Conservation (phyloP, 2,888 invertebrate species). For the Polydesmus complanatus region DNA sequence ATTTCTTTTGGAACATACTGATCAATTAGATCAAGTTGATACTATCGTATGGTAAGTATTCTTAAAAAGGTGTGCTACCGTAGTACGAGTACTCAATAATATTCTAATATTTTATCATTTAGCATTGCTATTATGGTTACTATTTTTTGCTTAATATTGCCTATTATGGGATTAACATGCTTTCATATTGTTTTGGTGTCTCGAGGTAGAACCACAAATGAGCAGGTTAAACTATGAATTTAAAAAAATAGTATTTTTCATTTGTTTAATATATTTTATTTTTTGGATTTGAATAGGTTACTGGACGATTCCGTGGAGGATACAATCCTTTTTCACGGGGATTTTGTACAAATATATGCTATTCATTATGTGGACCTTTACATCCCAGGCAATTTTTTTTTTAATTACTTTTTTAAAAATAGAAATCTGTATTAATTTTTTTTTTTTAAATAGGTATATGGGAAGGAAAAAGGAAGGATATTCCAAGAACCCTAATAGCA, state of each 20-base stretch:
- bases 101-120: neutral
- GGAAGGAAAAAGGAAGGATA: constrained; percentile 37
- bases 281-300: constrained; percentile 49
- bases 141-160: constrained; percentile 80
- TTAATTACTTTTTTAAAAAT: neutral
- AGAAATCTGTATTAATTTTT: neutral
- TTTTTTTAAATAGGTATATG: constrained; percentile 11
- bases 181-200: constrained; percentile 96
- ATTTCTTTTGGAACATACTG: constrained; percentile 75
- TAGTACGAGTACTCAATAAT: neutral
- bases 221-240: constrained; percentile 48
- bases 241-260: neutral
- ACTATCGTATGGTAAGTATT: constrained; percentile 44
- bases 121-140: constrained; percentile 85
- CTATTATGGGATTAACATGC: constrained; percentile 91
- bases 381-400: constrained; percentile 67
- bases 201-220: constrained; percentile 94
- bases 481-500: neutral
- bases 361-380: constrained; percentile 89
- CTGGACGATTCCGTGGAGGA: constrained; percentile 96
- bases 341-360: constrained; percentile 88
- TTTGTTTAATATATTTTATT: constrained; percentile 1
- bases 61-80: neutral
- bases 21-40: constrained; percentile 60
- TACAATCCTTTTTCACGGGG: constrained; percentile 96